Conservation (phyloP, 2,113 vertebrate genomes). For the Pelecanoides urinatrix region DNA sequence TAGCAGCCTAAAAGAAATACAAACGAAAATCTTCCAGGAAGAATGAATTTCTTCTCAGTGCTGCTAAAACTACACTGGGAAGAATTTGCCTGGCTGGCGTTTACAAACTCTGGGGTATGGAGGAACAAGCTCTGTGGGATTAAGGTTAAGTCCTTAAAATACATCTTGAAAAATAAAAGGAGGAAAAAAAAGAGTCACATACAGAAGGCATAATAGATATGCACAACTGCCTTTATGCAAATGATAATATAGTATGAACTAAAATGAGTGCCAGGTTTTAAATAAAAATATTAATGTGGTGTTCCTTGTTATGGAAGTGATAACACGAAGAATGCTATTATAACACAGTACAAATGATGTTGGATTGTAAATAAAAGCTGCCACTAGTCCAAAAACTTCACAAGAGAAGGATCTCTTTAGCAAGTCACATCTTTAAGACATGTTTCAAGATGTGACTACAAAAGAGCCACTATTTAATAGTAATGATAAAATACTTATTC, state of each 20-base stretch:
- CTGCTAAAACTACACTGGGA: not conserved
- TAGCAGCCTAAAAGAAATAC: not conserved
- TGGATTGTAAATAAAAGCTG: not conserved
- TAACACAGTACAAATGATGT: not conserved
- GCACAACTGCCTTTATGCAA: not conserved
- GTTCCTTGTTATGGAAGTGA: not conserved
- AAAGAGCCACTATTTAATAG: not conserved
- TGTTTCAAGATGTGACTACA: not conserved
- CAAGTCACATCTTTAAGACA: not conserved
- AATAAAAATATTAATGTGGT: not conserved
- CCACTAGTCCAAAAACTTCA: not conserved
- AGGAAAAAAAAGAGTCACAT: not conserved
- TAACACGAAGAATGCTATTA: not conserved
- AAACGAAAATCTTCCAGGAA: not conserved
- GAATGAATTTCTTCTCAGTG: not conserved
- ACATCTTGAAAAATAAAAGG: not conserved
- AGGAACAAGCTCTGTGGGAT: not conserved
- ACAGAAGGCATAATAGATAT: not conserved
- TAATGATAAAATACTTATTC: not conserved
- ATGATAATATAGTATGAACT: not conserved
- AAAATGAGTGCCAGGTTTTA: not conserved
- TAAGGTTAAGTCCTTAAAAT: not conserved
- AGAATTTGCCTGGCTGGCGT: not conserved
- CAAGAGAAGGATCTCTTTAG: not conserved
- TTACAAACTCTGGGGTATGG: not conserved